These are phyloP conservation scores for Ictalurus furcatus DNA, from an alignment of 2,113 vertebrate genomes.

Conservation along the genomic window DNA sequence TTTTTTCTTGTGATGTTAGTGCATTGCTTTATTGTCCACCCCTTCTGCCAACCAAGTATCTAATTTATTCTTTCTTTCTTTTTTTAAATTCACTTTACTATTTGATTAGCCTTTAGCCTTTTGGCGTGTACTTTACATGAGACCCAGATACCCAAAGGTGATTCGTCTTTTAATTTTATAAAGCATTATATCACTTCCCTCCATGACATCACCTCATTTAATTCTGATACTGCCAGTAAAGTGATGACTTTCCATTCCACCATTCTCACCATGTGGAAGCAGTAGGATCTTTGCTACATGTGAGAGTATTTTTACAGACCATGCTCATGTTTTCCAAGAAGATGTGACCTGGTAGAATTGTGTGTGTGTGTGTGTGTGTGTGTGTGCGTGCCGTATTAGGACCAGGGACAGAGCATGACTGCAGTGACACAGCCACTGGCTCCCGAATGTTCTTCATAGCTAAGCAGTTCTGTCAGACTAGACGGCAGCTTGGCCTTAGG, in stretches of 20 bases:
- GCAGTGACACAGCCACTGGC: slow-evolving; percentile 21
- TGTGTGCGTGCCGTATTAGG: neutral
- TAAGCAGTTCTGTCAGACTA: slow-evolving; percentile 19
- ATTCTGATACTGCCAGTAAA: slow-evolving; percentile 8
- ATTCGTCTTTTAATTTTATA: neutral
- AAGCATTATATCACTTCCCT: neutral
- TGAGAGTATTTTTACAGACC: slow-evolving; percentile 42
- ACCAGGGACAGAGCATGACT: slow-evolving; percentile 9
- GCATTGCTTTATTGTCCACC: neutral
- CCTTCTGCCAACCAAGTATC: neutral
- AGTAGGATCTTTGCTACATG: neutral
- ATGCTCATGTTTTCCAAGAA: slow-evolving; percentile 49
- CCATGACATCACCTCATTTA: neutral
- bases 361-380: neutral
- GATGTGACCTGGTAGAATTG: slow-evolving; percentile 11
- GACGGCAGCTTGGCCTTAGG: slow-evolving; percentile 19
- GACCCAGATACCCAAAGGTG: neutral
- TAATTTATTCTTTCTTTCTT: neutral
- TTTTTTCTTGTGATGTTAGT: neutral
- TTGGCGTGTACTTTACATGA: neutral
- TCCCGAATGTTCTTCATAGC: slow-evolving; percentile 38
- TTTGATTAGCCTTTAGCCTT: neutral
- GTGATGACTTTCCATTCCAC: neutral
- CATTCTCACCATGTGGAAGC: neutral
- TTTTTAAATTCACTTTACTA: neutral